Conservation (phyloP, 2,113 vertebrate genomes). For the Lampris incognitus region DNA sequence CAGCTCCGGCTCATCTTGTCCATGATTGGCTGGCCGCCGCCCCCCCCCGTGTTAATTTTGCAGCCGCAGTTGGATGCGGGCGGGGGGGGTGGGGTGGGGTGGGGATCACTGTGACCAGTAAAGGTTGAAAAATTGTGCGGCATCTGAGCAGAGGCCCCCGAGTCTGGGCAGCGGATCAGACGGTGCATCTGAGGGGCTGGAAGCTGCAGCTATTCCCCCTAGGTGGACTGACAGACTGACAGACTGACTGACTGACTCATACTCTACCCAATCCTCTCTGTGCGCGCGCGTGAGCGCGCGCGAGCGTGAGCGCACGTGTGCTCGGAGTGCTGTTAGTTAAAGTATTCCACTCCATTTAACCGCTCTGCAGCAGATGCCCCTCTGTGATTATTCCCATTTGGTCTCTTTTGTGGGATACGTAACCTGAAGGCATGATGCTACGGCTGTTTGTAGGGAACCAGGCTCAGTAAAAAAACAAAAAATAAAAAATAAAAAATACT, state of each 20-base stretch:
- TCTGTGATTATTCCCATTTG: too few species aligned
- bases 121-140: slow-evolving; percentile 66
- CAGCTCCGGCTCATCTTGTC: too few species aligned
- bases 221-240: slow-evolving; percentile 69
- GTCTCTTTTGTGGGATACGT: too few species aligned
- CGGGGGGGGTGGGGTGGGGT: slow-evolving; percentile 35
- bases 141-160: slow-evolving; percentile 65
- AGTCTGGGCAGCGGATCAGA: slow-evolving; percentile 83
- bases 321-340: too few species aligned
- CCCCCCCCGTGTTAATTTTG: not conserved
- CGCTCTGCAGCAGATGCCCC: too few species aligned
- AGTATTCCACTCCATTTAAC: too few species aligned
- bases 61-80: slow-evolving; percentile 28
- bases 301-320: too few species aligned
- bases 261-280: slow-evolving; percentile 51
- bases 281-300: slow-evolving; percentile 33
- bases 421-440: too few species aligned
- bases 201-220: slow-evolving; percentile 70
- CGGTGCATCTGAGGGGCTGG: slow-evolving; percentile 75
- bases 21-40: too few species aligned
- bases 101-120: slow-evolving; percentile 57
- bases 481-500: too few species aligned
- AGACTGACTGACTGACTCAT: slow-evolving; percentile 59
- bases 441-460: too few species aligned
- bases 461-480: too few species aligned